Evolutionary conservation across 2,113 vertebrate genomes (phyloP).

Genomic region (Coregonus clupeaformis): DNA sequence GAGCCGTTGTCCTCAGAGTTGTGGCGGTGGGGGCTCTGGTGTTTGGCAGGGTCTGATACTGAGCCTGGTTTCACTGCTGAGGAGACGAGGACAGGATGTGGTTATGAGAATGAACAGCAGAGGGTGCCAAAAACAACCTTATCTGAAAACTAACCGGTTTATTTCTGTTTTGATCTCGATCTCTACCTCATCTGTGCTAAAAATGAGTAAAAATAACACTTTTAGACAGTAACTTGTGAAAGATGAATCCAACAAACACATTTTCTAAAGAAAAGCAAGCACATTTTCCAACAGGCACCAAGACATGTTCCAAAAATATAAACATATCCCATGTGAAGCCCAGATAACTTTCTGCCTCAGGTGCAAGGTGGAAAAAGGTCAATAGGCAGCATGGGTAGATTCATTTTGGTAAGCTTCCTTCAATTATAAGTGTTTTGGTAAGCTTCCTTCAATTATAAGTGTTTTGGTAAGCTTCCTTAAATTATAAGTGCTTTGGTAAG

Average conservation of each 20-base stretch:
- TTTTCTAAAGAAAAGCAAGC: conserved; percentile 11
- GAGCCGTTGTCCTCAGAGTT: conserved; percentile 72
- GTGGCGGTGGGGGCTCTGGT: conserved; percentile 72
- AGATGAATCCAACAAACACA: background rate
- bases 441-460: too few relatives aligned
- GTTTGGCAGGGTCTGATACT: conserved; percentile 66
- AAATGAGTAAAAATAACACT: background rate
- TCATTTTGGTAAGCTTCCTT: background rate
- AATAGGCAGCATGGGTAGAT: background rate
- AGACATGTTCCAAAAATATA: conserved; percentile 1
- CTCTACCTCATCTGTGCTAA: background rate
- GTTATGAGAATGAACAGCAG: conserved; percentile 4
- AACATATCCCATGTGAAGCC: background rate
- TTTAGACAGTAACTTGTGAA: background rate
- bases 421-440: too few relatives aligned
- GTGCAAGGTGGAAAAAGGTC: conserved; percentile 54
- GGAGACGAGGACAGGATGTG: conserved; percentile 7
- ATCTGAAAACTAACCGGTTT: background rate
- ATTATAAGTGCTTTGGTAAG: too few relatives aligned
- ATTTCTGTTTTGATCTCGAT: background rate
- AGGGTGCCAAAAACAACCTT: background rate
- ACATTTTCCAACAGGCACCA: background rate
- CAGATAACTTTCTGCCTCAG: background rate
- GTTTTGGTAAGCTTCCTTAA: too few relatives aligned
- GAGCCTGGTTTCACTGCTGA: conserved; percentile 54